These are phyloP conservation scores for Spinus pinus DNA, from an alignment of 2,797 vertebrate genomes.

Conservation along the genomic window DNA sequence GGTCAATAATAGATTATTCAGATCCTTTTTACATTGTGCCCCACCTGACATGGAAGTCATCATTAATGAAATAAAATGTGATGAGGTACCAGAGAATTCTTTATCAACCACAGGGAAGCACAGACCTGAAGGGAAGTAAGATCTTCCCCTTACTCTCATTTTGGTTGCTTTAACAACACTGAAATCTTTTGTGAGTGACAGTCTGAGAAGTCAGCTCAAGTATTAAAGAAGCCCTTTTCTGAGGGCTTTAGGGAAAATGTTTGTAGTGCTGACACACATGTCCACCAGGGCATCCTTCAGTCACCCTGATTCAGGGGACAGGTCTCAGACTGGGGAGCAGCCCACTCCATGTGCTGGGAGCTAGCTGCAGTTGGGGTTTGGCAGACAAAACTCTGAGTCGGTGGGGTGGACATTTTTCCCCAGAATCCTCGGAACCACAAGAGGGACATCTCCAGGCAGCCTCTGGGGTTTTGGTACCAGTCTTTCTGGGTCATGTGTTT, in stretches of 20 bases:
- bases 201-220: not conserved
- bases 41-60: not conserved
- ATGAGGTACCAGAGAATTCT: not conserved
- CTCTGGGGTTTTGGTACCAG: not conserved
- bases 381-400: accelerated
- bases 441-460: not conserved
- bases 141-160: not conserved
- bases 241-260: not conserved
- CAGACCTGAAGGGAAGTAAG: not conserved
- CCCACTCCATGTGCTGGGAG: not conserved
- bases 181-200: not conserved
- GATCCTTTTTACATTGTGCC: not conserved
- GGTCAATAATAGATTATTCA: not conserved
- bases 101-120: not conserved
- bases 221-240: not conserved
- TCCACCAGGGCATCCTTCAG: not conserved
- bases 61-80: not conserved
- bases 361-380: not conserved
- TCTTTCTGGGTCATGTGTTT: accelerated
- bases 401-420: not conserved
- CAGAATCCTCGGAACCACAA: not conserved
- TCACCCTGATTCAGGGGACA: not conserved
- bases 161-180: not conserved
- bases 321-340: not conserved
- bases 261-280: not conserved